These are phyloP conservation scores for Tachysurus vachellii DNA, from an alignment of 2,113 vertebrate species.

Conservation along the genomic window DNA sequence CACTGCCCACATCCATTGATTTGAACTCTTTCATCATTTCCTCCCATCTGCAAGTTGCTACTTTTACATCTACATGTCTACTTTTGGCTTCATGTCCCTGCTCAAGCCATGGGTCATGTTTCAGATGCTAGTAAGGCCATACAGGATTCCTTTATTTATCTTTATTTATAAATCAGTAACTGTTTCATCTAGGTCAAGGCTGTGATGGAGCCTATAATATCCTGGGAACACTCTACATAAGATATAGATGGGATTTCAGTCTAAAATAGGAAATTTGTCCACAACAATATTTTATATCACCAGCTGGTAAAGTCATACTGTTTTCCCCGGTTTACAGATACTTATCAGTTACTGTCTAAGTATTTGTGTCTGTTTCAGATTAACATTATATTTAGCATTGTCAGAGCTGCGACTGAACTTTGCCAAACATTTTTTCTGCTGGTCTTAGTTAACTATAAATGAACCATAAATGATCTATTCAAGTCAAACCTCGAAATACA, in stretches of 20 bases:
- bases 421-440: conserved; percentile 10
- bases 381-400: background rate
- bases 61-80: background rate
- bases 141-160: background rate
- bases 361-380: background rate
- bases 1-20: conserved; percentile 60
- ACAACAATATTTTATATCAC: background rate
- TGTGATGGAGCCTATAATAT: background rate
- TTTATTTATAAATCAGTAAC: no score
- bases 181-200: background rate
- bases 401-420: background rate
- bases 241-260: background rate
- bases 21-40: conserved; percentile 48
- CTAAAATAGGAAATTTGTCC: background rate
- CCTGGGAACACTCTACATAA: background rate
- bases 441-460: background rate
- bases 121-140: background rate
- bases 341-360: background rate
- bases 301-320: background rate
- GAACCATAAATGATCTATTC: background rate
- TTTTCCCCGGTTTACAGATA: background rate
- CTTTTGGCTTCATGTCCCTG: conserved; percentile 2
- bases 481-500: conserved; percentile 18
- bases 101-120: background rate
- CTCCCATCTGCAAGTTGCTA: conserved; percentile 37